Evolutionary conservation across 2,888 invertebrate species (phyloP), one percentile per base, ranked within the genome.

Genomic region (Deilephila elpenor): DNA sequence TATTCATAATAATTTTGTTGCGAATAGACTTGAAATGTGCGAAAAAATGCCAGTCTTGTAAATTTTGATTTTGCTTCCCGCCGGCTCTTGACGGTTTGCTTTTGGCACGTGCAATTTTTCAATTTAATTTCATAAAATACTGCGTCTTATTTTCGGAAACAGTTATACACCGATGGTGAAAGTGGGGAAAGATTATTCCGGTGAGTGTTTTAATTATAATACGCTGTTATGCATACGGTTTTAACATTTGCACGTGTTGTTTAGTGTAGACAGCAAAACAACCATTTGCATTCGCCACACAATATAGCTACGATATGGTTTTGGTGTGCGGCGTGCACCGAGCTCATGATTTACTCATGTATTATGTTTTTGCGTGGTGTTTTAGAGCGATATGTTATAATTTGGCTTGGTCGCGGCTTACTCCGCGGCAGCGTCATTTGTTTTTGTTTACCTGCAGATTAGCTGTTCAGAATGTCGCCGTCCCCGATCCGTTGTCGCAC

Each of bases 401-500:
- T 75, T 76, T 77, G 76, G 75, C 75, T 76, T 77, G 75, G 74
- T 77, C 78, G 75, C 74, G 78, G 71, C 71, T 76, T 75, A 75
- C 74, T 74, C 76, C 77, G 74, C 74, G 81, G 84, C 84, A 84
- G 89, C 88, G 91, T 92, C 92, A 92, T 90, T 93, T 94, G 91
- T 93, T 93, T 93, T 93, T 93, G 91, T 94, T 94, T 93, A 92
- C 91, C 92, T 91, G 81, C 93, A 94, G 93, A 93, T 93, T 92
- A 91, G 88, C 88, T 80, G 89, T 82, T 79, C 83, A 88, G 83
- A 87, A 94, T 94, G 94, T 92, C 93, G 81, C 89, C 92, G 79
- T 92, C 93, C 76, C 92, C 93, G 77, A 93, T 93, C 78, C 93
- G 91, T 81, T 93, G 89, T 87, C 94, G 94, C 82, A 93, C 93